Evolutionary conservation across 2,888 invertebrate species (phyloP).

Genomic region (Leptopilina syphax): DNA sequence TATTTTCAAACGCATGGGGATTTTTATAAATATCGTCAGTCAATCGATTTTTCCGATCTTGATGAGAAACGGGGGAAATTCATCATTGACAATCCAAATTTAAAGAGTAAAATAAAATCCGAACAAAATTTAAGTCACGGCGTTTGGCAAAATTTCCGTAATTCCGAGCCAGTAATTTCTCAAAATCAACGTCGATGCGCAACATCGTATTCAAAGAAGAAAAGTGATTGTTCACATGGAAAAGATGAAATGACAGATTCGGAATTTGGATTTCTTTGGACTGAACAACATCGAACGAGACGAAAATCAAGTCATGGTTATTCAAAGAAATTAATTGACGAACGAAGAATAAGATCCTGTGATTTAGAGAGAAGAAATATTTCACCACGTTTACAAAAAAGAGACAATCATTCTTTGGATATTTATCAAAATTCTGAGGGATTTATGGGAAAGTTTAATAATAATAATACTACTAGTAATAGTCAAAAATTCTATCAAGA

Average conservation of each 20-base stretch:
- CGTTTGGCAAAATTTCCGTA: slow-evolving; percentile 48
- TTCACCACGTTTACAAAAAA: background rate
- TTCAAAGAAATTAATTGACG: slow-evolving; percentile 26
- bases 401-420: background rate
- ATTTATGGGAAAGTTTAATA: too few species aligned
- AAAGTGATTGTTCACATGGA: slow-evolving; percentile 55
- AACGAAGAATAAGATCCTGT: slow-evolving; percentile 40
- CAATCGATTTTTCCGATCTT: background rate
- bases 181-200: slow-evolving; percentile 43
- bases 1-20: slow-evolving; percentile 29
- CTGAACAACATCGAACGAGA: slow-evolving; percentile 48
- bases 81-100: slow-evolving; percentile 26
- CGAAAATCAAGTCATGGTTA: slow-evolving; percentile 45
- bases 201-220: slow-evolving; percentile 54
- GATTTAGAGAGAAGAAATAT: slow-evolving; percentile 14
- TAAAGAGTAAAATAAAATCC: slow-evolving; percentile 55
- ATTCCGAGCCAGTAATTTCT: slow-evolving; percentile 59
- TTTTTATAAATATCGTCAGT: background rate
- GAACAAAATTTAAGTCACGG: slow-evolving; percentile 54
- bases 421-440: background rate
- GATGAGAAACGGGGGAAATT: slow-evolving; percentile 24
- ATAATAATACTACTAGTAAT: background rate
- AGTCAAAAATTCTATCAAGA: background rate
- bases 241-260: slow-evolving; percentile 56
- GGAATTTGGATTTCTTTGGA: slow-evolving; percentile 53